These are phyloP conservation scores for Halocynthia roretzi DNA, from an alignment of 23 tunicate species.

Conservation along the genomic window DNA sequence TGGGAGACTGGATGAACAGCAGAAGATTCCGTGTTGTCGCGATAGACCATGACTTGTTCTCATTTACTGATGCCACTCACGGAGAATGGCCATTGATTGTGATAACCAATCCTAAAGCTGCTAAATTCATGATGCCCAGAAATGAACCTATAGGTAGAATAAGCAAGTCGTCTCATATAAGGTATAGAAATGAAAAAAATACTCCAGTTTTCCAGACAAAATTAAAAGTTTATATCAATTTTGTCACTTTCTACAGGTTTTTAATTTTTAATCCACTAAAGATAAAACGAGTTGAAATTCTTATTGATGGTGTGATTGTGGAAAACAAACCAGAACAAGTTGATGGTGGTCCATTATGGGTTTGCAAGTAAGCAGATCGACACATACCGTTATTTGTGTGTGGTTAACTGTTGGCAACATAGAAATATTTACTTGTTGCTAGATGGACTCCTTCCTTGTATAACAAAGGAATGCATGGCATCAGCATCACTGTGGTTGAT, in stretches of 20 bases:
- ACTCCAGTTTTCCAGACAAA: neutral
- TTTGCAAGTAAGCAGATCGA: conserved; percentile 43
- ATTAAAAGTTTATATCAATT: neutral
- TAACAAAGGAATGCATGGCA: conserved; percentile 39
- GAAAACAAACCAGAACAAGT: conserved; percentile 40
- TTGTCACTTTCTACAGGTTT: conserved; percentile 27
- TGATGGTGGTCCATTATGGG: conserved; percentile 68
- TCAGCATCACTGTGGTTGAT: conserved; percentile 51
- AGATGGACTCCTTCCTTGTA: conserved; percentile 70
- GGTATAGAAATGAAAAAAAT: conserved; percentile 29
- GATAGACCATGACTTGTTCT: conserved; percentile 85
- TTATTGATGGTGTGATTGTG: conserved; percentile 36
- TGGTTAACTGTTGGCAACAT: neutral
- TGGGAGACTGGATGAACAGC: conserved; percentile 76
- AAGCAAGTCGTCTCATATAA: conserved; percentile 58
- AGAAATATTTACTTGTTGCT: neutral
- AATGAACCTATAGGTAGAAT: conserved; percentile 80
- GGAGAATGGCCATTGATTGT: conserved; percentile 66
- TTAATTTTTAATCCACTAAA: conserved; percentile 36
- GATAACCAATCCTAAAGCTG: conserved; percentile 69
- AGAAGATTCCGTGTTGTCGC: conserved; percentile 63
- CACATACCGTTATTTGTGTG: neutral
- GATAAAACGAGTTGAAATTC: conserved; percentile 25
- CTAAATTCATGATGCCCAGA: conserved; percentile 57
- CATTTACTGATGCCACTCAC: conserved; percentile 50